phyloP scores from a whole-genome alignment of 2,888 invertebrate species.

The Tetragnatha montana region DNA sequence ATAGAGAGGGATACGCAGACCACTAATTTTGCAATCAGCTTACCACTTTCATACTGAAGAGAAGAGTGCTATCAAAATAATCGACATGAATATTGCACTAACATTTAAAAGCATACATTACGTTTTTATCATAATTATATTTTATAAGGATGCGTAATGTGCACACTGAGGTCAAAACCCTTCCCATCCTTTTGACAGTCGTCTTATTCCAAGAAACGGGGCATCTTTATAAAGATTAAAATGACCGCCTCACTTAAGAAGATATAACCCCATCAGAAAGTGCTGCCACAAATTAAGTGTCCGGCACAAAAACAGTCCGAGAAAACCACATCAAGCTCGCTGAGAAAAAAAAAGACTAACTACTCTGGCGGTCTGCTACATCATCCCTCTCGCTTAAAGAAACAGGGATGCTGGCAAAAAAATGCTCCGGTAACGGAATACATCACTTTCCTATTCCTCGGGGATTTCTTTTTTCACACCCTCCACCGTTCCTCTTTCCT shows the following conservation, averaged over 20 bases:
- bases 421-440: conserved; percentile 5
- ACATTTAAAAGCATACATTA: too few relatives aligned
- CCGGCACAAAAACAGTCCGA: not conserved
- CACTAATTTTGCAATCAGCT: too few relatives aligned
- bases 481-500: not conserved
- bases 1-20: too few relatives aligned
- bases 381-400: not conserved
- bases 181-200: too few relatives aligned
- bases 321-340: not conserved
- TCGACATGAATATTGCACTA: too few relatives aligned
- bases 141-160: too few relatives aligned
- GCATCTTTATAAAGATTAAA: not conserved
- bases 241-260: not conserved
- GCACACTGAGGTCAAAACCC: too few relatives aligned
- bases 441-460: not conserved
- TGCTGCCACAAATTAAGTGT: not conserved
- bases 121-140: too few relatives aligned
- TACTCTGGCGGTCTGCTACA: not conserved
- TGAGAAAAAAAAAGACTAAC: not conserved
- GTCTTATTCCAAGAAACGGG: too few relatives aligned
- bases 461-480: conserved; percentile 17
- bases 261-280: not conserved
- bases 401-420: not conserved
- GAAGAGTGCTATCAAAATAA: too few relatives aligned
- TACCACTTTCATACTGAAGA: too few relatives aligned